Base-by-base conservation (phyloP, 2,888 invertebrate species). In the Germaria angustata region DNA sequence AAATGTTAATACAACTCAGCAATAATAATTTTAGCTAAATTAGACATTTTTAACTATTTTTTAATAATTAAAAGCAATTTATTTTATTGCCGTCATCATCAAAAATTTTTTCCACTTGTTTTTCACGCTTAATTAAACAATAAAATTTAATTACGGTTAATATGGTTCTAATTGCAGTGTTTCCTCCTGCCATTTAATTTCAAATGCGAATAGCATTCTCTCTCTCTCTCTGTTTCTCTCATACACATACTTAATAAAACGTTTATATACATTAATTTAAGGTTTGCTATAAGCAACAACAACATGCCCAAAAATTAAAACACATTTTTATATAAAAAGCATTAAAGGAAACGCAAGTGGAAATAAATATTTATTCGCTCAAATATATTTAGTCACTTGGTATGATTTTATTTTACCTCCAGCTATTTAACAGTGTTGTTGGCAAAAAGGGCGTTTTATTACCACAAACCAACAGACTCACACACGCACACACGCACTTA, bases 61-160 rank as follows among this genome's bases (percentile, higher is more conserved):
- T 22, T 20, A 34, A 39, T 51, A 77, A 68, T 59, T 61, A 77
- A 68, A 63, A 53, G 32, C 22, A 73, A 73, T 59, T 66, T 7
- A 34, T 49, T 44, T 59, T 49, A 72, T 59, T 51, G 59, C 36
- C 66, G 59, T 51, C 49, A 57, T 59, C 8, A 66, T 49, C 57
- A 76, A 57, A n/a, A 39, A 46, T 32, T 66, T 69, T 44, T 69
- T 83, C 53, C 57, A 57, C 68, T 84, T 76, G 75, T 76, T 83
- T 68, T 80, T 86, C 82, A 87, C 88, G 89, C 89, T 91, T 91
- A 91, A 91, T 91, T 90, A 90, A 91, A 90, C 90, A 90, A 91
- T 91, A 90, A 89, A 88, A 89, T 90, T 91, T 90, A 90, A 90
- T 90, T 90, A 91, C 89, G 88, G 90, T 91, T 91, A 91, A 91